Evolutionary conservation across 2,888 invertebrate species (phyloP).

Genomic region (Plagodis pulveraria): DNA sequence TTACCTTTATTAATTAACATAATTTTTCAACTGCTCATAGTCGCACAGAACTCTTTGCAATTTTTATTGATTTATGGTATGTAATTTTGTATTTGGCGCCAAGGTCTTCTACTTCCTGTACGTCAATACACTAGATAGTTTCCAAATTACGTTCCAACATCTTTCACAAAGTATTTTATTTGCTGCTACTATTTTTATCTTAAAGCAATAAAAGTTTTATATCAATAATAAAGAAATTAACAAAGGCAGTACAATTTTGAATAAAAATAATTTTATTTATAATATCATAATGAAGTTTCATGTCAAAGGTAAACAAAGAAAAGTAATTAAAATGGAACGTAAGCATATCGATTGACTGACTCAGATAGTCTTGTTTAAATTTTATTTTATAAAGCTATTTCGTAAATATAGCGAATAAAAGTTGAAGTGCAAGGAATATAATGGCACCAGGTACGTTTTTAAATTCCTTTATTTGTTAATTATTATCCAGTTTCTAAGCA

Average conservation of each 20-base stretch:
- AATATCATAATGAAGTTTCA: too few species aligned
- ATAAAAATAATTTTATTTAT: too few species aligned
- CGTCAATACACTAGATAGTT: constrained; percentile 4
- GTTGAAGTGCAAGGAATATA: constrained; percentile 35
- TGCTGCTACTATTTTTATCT: too few species aligned
- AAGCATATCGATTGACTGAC: constrained; percentile 51
- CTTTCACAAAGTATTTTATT: not conserved
- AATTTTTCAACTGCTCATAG: too few species aligned
- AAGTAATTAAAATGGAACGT: constrained; percentile 41
- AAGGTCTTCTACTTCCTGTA: constrained; percentile 33
- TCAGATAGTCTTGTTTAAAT: constrained; percentile 49
- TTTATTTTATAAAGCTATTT: constrained; percentile 36
- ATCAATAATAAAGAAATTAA: too few species aligned
- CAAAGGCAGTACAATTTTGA: too few species aligned
- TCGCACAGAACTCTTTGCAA: too few species aligned
- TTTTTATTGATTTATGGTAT: too few species aligned
- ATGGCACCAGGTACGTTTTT: constrained; percentile 72
- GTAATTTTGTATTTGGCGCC: constrained; percentile 50
- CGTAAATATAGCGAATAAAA: constrained; percentile 27
- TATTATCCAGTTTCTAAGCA: constrained; percentile 9
- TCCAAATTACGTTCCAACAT: constrained; percentile 17
- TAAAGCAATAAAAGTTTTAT: too few species aligned
- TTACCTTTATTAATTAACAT: constrained; percentile 1
- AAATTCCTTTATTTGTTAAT: constrained; percentile 25
- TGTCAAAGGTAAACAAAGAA: not conserved